These are phyloP conservation scores for Slavum lentiscoides DNA, from an alignment of 2,888 invertebrate species.

Conservation along the genomic window DNA sequence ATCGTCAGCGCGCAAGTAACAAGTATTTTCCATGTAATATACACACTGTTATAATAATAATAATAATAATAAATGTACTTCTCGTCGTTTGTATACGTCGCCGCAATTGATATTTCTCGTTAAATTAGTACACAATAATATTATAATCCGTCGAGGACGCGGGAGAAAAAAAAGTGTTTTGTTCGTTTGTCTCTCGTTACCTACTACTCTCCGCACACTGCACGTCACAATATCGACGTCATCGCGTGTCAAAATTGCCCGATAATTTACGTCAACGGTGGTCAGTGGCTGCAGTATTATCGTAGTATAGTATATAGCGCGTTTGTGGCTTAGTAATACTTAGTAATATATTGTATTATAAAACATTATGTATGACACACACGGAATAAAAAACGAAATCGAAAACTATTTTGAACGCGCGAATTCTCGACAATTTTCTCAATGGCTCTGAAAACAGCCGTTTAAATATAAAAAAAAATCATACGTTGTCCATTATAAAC, in stretches of 20 bases:
- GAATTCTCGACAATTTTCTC: too few relatives aligned
- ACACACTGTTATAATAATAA: not conserved
- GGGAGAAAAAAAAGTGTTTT: not conserved
- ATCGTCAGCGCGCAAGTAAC: not conserved
- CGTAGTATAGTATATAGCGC: too few relatives aligned
- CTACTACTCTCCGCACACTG: too few relatives aligned
- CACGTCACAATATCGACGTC: not conserved
- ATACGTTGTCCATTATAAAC: too few relatives aligned
- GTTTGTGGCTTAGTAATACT: too few relatives aligned
- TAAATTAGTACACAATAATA: not conserved
- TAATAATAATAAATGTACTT: too few relatives aligned
- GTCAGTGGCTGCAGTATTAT: not conserved
- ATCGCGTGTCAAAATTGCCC: not conserved
- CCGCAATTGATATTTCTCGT: constrained; percentile 16
- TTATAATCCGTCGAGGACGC: constrained; percentile 15
- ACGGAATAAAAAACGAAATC: too few relatives aligned
- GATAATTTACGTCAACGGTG: not conserved
- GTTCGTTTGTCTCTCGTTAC: not conserved
- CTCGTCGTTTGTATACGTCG: constrained; percentile 9
- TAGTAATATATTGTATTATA: too few relatives aligned
- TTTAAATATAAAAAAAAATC: too few relatives aligned
- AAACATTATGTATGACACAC: too few relatives aligned
- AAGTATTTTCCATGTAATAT: not conserved
- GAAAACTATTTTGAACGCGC: too few relatives aligned
- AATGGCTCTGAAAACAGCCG: too few relatives aligned